Evolutionary conservation across 1,140 invertebrate genomes (phyloP), one percentile per base, ranked within the genome.

Genomic region (Scaptomyza hsui): DNA sequence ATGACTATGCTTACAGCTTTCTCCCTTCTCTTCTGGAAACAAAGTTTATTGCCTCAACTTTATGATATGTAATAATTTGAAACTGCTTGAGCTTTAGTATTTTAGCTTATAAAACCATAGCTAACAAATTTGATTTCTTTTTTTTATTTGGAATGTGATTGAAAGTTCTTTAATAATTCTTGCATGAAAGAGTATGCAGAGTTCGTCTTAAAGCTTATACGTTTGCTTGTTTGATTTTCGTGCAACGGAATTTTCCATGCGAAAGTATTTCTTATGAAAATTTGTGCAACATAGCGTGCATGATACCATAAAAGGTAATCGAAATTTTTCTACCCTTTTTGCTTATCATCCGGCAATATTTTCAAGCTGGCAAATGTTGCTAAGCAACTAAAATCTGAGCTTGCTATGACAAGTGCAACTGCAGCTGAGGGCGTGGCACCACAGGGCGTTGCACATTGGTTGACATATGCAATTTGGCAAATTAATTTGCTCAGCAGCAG

Each of bases 271-370:
- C 55, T 42, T 49, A 49, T 51, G 63, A 44, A 60, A 64, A 37
- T 64, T 49, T 18, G 49, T 45, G 26, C 49, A 64, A 49, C 51
- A 35, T 55, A 24, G 51, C 51, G 18, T 13, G 35, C 5, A 32
- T 16, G 3, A 41, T 49, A 41, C 69, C 53, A 68, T 68, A 67
- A 67, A 67, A 56, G 49, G 70, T 65, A 73, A 73, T 73, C 64
- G 71, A 62, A 69, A 69, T 49, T 73, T 42, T 41, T 1, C 56
- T 48, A 70, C 10, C 59, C 39, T 32, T 45, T 68, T 61, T 51
- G 41, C 19, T 44, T 41, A 18, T 52, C 60, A 18, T 19, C n/a
- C n/a, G 4, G n/a, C 4, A 21, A 15, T 32, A 12, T 7, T 12
- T 4, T 19, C 15, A 35, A n/a, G 13, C 3, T 12, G 5, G 3